A percentile compares a stretch with the other conserved stretches of the same genome.
Conservation (phyloP, 2,797 vertebrate species). For the Notolabrus celidotus region DNA sequence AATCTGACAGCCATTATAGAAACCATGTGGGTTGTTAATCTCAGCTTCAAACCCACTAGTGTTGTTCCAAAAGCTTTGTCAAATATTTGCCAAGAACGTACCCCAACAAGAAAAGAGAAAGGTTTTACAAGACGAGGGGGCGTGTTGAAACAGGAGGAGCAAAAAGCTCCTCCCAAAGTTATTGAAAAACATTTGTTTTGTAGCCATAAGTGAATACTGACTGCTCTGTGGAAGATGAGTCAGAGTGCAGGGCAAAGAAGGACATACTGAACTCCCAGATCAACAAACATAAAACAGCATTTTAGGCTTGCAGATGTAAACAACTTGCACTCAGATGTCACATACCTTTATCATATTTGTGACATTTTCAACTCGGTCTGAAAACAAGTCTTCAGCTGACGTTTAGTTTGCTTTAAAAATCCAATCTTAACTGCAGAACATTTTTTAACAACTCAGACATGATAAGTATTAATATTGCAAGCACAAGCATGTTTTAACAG, state of each 20-base stretch:
- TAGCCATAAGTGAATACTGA: not conserved
- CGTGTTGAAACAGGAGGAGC: conserved; percentile 7
- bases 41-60: conserved; percentile 51
- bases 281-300: not conserved
- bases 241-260: not conserved
- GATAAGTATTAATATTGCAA: too few species aligned
- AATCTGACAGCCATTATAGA: conserved; percentile 38
- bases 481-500: too few species aligned
- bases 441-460: too few species aligned
- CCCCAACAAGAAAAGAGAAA: not conserved
- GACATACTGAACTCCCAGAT: not conserved
- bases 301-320: not conserved
- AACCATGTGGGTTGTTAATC: conserved; percentile 62
- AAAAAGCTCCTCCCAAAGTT: not conserved
- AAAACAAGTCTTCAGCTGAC: too few species aligned
- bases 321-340: not conserved
- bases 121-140: not conserved
- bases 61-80: conserved; percentile 26
- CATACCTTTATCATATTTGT: not conserved
- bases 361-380: not conserved
- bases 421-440: not conserved
- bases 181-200: not conserved
- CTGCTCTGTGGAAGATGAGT: not conserved
- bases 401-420: not conserved
- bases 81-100: conserved; percentile 22